phyloP scores from a whole-genome alignment of 2,113 vertebrate genomes.

The Mungos mungo region DNA sequence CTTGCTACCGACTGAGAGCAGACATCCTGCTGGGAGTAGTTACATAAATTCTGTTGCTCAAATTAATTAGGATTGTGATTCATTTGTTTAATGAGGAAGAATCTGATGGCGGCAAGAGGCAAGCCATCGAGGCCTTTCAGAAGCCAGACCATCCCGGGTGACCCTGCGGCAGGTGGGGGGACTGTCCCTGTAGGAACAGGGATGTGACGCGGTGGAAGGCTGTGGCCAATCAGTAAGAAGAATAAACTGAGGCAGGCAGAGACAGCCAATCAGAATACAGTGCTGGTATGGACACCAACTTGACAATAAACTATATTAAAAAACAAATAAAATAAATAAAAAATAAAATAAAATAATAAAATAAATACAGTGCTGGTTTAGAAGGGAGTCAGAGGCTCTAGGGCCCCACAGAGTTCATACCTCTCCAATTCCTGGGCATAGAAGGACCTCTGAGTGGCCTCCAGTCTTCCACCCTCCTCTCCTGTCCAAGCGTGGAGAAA shows the following conservation, averaged over 20 bases:
- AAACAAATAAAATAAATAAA: too few species aligned
- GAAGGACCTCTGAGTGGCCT: neutral
- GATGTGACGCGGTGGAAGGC: conserved; percentile 1
- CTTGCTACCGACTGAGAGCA: conserved; percentile 76
- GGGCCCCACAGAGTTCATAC: accelerated
- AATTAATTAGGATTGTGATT: conserved; percentile 85
- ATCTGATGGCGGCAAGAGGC: conserved; percentile 51
- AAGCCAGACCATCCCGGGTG: neutral
- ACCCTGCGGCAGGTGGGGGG: conserved; percentile 34
- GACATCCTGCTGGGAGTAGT: conserved; percentile 82
- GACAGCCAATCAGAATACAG: neutral
- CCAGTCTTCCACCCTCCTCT: neutral
- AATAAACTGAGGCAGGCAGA: neutral
- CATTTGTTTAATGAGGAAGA: conserved; percentile 85
- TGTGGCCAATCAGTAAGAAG: neutral
- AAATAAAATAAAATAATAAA: too few species aligned
- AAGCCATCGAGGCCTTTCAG: neutral
- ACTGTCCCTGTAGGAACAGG: conserved; percentile 52
- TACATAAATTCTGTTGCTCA: conserved; percentile 82
- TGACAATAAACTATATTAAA: too few species aligned
- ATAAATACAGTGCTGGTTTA: neutral
- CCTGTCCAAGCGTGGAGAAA: neutral
- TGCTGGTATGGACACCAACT: neutral
- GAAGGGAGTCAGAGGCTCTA: accelerated
- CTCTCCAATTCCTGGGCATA: neutral